phyloP scores from a whole-genome alignment of 2,888 invertebrate genomes.

The Strigamia transsilvanica region DNA sequence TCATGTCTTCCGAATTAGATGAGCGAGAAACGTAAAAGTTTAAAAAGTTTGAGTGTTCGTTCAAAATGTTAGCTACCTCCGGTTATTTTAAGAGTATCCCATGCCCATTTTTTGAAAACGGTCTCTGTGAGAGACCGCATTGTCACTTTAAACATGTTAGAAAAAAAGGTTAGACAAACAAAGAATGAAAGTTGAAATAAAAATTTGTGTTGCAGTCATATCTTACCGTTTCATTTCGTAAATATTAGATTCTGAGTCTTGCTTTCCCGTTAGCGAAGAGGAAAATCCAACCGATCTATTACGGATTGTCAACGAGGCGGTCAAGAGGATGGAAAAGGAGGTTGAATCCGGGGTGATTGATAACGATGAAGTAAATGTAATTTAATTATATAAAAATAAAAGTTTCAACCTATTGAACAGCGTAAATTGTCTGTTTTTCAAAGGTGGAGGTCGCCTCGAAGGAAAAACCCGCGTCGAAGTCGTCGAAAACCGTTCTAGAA shows the following conservation, averaged over 20 bases:
- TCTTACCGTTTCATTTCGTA: background rate
- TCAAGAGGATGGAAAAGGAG: slow-evolving; percentile 55
- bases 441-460: background rate
- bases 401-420: background rate
- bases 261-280: background rate
- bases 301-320: slow-evolving; percentile 54
- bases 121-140: slow-evolving; percentile 85
- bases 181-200: background rate
- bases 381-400: background rate
- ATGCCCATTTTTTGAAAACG: slow-evolving; percentile 85
- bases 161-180: slow-evolving; percentile 19
- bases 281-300: slow-evolving; percentile 53
- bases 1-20: slow-evolving; percentile 2
- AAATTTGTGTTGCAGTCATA: slow-evolving; percentile 45
- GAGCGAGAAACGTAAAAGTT: background rate
- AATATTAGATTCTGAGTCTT: slow-evolving; percentile 7
- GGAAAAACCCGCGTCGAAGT: background rate
- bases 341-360: slow-evolving; percentile 44
- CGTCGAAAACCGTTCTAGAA: slow-evolving; percentile 58
- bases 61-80: slow-evolving; percentile 83
- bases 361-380: background rate
- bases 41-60: background rate
- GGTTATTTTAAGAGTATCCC: slow-evolving; percentile 86
- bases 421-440: background rate
- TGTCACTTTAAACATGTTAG: slow-evolving; percentile 87